Conservation (phyloP, 1,140 invertebrate species). For the Wasmannia auropunctata region DNA sequence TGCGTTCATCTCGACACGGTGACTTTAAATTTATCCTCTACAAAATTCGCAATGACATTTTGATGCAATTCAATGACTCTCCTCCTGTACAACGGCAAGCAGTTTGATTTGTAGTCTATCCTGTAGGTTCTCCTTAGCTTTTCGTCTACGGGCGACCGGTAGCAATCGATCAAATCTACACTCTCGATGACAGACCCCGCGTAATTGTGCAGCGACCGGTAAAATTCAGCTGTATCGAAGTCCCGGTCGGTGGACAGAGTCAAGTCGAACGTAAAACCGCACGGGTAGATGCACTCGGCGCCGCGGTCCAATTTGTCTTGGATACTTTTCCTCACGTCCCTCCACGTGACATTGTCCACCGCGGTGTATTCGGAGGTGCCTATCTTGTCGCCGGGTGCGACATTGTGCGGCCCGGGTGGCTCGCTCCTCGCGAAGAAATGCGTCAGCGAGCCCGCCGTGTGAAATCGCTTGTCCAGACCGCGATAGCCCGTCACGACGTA, state of each 20-base stretch:
- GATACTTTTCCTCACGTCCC: slow-evolving; percentile 41
- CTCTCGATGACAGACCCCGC: slow-evolving; percentile 79
- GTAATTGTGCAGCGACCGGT: slow-evolving; percentile 77
- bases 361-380: slow-evolving; percentile 2
- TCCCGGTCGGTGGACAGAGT: slow-evolving; percentile 72
- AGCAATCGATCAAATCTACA: slow-evolving; percentile 77
- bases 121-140: slow-evolving; percentile 80
- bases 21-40: slow-evolving; percentile 79
- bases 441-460: slow-evolving; percentile 83
- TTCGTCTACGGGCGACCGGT: slow-evolving; percentile 72
- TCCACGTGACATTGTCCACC: slow-evolving; percentile 57
- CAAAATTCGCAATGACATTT: slow-evolving; percentile 78
- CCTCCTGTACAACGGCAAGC: slow-evolving; percentile 78
- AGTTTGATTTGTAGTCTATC: slow-evolving; percentile 82
- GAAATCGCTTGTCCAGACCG: slow-evolving; percentile 86
- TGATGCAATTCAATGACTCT: slow-evolving; percentile 82
- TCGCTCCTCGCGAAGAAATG: slow-evolving; percentile 83
- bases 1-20: slow-evolving; percentile 68
- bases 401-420: slow-evolving; percentile 58
- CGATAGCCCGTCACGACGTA: slow-evolving; percentile 86
- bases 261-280: slow-evolving; percentile 80
- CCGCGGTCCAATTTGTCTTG: background rate
- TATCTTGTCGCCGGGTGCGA: slow-evolving; percentile 60
- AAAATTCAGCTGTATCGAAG: slow-evolving; percentile 76
- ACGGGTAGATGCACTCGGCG: slow-evolving; percentile 68